phyloP scores from a whole-genome alignment of 2,797 vertebrate genomes.

The Orestias chungarensis region DNA sequence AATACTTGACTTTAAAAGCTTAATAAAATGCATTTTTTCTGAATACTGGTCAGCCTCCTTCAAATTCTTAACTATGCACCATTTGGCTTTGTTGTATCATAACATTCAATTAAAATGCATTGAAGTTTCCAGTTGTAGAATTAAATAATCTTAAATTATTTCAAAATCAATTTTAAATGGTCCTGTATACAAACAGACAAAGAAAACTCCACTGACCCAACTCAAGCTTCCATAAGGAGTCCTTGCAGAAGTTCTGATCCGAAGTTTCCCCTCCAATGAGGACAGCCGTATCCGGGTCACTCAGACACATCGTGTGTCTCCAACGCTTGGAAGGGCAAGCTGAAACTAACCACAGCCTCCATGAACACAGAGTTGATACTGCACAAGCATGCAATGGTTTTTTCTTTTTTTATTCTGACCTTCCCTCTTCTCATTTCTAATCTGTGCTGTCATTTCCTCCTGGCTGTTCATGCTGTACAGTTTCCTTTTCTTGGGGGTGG shows the following conservation, averaged over 20 bases:
- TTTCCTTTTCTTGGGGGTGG: constrained; percentile 68
- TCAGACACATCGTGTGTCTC: constrained; percentile 88
- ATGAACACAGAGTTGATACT: constrained; percentile 8
- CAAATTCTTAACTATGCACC: not conserved
- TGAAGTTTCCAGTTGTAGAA: not conserved
- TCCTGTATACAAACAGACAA: not conserved
- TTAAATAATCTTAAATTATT: not conserved
- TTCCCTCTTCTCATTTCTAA: constrained; percentile 57
- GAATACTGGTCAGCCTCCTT: not conserved
- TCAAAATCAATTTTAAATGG: not conserved
- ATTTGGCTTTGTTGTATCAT: not conserved
- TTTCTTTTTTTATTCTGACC: constrained; percentile 35
- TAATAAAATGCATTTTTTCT: not conserved
- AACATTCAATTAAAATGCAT: not conserved
- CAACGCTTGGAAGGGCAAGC: constrained; percentile 86
- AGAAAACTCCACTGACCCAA: constrained; percentile 79
- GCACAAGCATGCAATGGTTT: not conserved
- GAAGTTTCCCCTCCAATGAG: constrained; percentile 86
- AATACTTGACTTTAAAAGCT: not conserved
- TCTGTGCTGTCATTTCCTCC: constrained; percentile 58
- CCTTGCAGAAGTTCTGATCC: constrained; percentile 74
- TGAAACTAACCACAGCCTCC: constrained; percentile 58
- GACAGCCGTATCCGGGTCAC: constrained; percentile 84
- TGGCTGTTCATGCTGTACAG: constrained; percentile 59
- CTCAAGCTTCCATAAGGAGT: constrained; percentile 88